These are phyloP conservation scores for Tapirus indicus DNA, from an alignment of 2,797 vertebrate species.

Conservation along the genomic window DNA sequence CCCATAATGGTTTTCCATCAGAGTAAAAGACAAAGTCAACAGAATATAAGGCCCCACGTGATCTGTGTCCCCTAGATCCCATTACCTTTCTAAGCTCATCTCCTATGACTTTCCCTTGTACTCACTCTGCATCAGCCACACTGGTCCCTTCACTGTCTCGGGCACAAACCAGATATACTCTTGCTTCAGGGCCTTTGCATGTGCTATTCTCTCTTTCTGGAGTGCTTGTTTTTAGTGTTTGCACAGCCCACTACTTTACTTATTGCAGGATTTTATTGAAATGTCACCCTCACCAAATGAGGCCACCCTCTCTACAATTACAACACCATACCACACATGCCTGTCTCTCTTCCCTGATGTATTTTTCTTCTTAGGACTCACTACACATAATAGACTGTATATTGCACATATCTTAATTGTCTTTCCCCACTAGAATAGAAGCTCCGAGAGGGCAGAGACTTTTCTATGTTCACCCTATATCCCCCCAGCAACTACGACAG, in stretches of 20 bases:
- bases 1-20: neutral
- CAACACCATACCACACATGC: fast-evolving
- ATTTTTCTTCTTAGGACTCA: neutral
- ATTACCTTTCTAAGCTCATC: neutral
- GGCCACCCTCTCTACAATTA: neutral
- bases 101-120: neutral
- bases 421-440: neutral
- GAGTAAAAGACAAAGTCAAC: neutral
- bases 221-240: neutral
- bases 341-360: neutral
- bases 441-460: neutral
- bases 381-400: neutral
- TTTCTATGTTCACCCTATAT: neutral
- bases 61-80: neutral
- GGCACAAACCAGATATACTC: neutral
- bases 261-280: neutral
- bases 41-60: neutral
- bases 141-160: neutral
- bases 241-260: neutral
- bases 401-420: neutral
- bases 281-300: neutral
- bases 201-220: neutral
- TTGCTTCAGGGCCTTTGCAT: neutral
- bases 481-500: neutral
- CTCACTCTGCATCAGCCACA: neutral